phyloP scores from a whole-genome alignment of 2,113 vertebrate species.

The Vireo altiloquus region DNA sequence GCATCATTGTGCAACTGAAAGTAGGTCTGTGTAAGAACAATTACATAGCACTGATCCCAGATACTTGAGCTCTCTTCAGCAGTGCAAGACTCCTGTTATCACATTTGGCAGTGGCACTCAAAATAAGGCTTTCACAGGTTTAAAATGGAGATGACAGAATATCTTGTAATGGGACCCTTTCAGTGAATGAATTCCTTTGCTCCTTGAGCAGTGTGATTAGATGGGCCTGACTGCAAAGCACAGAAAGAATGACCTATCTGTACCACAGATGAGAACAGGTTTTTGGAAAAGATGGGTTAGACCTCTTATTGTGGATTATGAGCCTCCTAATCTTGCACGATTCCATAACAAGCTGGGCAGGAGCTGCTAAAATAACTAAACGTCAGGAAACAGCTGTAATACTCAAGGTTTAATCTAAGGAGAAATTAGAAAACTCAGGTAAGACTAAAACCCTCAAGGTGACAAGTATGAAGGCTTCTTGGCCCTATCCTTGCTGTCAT shows the following conservation, averaged over 20 bases:
- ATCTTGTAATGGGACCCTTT: slow-evolving; percentile 26
- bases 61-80: slow-evolving; percentile 30
- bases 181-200: slow-evolving; percentile 32
- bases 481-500: not conserved
- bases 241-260: not conserved
- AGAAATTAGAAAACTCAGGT: not conserved
- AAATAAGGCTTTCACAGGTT: slow-evolving; percentile 41
- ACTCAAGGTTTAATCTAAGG: not conserved
- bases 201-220: slow-evolving; percentile 8
- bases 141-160: slow-evolving; percentile 50
- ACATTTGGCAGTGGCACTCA: slow-evolving; percentile 29
- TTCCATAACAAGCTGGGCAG: not conserved
- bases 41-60: slow-evolving; percentile 11
- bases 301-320: not conserved
- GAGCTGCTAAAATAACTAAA: not conserved
- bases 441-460: not conserved
- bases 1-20: slow-evolving; percentile 40
- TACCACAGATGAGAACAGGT: not conserved
- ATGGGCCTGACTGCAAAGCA: not conserved
- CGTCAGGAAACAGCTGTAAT: not conserved
- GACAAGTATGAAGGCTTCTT: not conserved
- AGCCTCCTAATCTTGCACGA: not conserved
- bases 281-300: not conserved
- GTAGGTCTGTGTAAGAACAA: slow-evolving; percentile 41
- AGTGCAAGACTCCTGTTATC: slow-evolving; percentile 32